Evolutionary conservation across 2,797 vertebrate genomes (phyloP), one percentile per base, ranked within the genome.

Genomic region (Myotis pilosus): DNA sequence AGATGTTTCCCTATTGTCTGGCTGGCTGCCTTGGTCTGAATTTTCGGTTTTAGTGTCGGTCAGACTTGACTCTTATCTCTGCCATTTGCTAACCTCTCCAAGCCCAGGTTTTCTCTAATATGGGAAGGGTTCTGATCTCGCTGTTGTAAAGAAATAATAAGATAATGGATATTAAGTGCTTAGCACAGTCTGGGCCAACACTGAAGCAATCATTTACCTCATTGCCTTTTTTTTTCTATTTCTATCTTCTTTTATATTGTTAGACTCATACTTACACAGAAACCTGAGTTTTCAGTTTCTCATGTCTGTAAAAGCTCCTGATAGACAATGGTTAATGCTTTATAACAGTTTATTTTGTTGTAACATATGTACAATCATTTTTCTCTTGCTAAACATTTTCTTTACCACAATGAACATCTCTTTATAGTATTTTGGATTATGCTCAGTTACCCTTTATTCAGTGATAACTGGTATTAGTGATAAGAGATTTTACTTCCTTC

Each of bases 401-500:
- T 84, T 89, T 92, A 81, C n/a, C 41, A 53, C 19, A 92, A 3
- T 75, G 71, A 91, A 25, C 44, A 57, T 89, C 33, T 69, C 19
- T 92, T 89, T 88, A 0, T 87, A 25, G 0, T 84, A 51, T 88
- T 94, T 94, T 68, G 16, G 6, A 51, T 93, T 79, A 44, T 82
- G 36, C 30, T 76, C 68, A 84, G 0, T 87, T 95, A 71, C 6
- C 5, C 6, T 1, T 82, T 91, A n/a, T 95, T 87, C 60, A 74
- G 8, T 10, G 30, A 16, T 90, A 78, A 89, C 53, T 92, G 49
- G 53, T 92, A 6, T 87, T 89, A 89, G 28, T 51, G 6, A 87
- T 83, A 25, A 19, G 51, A 81, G 53, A 57, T 71, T 95, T 90
- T 92, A 89, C 84, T 93, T 75, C 47, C 64, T 89, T 93, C 41